Percentiles rank a stretch among this genome's conserved stretches.
Conservation (phyloP, 2,113 vertebrate species). For the Chloroceryle aenea region DNA sequence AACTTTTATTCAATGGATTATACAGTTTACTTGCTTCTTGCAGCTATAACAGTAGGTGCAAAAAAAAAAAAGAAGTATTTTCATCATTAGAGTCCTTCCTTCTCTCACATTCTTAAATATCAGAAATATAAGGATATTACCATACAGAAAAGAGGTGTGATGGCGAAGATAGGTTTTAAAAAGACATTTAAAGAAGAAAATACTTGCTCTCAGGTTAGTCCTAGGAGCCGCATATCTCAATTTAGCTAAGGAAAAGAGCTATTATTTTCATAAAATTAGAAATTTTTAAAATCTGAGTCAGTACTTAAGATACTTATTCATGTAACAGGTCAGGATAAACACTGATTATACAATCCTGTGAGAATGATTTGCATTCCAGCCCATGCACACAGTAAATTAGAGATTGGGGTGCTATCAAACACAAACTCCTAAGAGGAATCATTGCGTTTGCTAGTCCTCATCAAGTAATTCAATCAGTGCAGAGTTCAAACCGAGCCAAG, state of each 20-base stretch:
- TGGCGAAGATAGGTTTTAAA: neutral
- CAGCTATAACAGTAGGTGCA: neutral
- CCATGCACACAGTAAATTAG: slow-evolving; percentile 8
- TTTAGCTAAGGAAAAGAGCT: neutral
- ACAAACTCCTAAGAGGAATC: slow-evolving; percentile 43
- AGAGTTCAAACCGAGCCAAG: neutral
- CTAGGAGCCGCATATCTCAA: neutral
- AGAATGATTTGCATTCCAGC: slow-evolving; percentile 15
- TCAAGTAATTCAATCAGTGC: slow-evolving; percentile 42
- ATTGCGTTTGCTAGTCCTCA: neutral
- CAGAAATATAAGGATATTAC: neutral
- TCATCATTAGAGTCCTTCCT: neutral
- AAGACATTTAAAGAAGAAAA: neutral
- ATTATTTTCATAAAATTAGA: neutral
- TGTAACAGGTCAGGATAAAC: slow-evolving; percentile 1
- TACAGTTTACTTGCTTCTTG: neutral
- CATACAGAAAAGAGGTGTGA: neutral
- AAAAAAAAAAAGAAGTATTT: neutral
- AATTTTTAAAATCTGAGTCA: neutral
- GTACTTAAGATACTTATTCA: neutral
- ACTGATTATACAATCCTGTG: neutral
- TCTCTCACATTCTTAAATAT: neutral
- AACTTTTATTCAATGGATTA: neutral
- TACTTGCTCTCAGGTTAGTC: neutral
- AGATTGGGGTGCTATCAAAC: neutral